Evolutionary conservation across 1,140 invertebrate species (phyloP), one percentile per base, ranked within the genome.

Genomic region (Papilio dardanus): DNA sequence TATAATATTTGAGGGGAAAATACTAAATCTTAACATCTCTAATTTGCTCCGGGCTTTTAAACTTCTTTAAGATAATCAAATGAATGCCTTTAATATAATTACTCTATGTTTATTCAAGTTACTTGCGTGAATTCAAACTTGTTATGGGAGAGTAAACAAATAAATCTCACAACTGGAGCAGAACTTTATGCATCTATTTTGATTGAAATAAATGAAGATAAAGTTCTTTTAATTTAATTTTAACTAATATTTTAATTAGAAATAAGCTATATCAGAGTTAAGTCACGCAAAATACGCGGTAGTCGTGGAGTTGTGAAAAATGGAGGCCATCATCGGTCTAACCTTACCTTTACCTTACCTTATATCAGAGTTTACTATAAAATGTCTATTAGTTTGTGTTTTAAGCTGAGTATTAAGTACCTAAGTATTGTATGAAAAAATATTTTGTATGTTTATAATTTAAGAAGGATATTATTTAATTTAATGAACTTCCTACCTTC

Each of bases 101-200:
- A 62, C 54, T 24, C 54, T 30, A n/a, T 50, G 46, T 50, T 50
- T 19, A 50, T 50, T 50, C 7, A 46, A 46, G 46, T 50, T 21
- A 50, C n/a, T 50, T 24, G 46, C 46, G n/a, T 50, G 46, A 21
- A 50, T 3, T 50, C n/a, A n/a, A n/a, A n/a, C 24, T 30, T 14
- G 24, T 62, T 28, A 62, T 62, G 54, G 5, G 54, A 62, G 54
- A 12, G 54, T 62, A 62, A 62, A 62, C 54, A 62, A 30, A 62
- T 62, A 62, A 62, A 62, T 62, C 54, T 62, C 24, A 4, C 46
- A 50, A 50, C 46, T 54, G 28, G 50, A 58, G 8, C 3, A 58
- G 50, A 58, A 58, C 21, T 58, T 58, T 10, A 12, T 3, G 14
- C 21, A 58, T 28, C 21, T 6, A 24, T 12, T 58, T 14, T 14